A percentile compares a stretch with the other conserved stretches of the same genome.
These are phyloP conservation scores for Tanaodytes sp. DNA, from an alignment of 2,888 invertebrate species.

Conservation along the genomic window DNA sequence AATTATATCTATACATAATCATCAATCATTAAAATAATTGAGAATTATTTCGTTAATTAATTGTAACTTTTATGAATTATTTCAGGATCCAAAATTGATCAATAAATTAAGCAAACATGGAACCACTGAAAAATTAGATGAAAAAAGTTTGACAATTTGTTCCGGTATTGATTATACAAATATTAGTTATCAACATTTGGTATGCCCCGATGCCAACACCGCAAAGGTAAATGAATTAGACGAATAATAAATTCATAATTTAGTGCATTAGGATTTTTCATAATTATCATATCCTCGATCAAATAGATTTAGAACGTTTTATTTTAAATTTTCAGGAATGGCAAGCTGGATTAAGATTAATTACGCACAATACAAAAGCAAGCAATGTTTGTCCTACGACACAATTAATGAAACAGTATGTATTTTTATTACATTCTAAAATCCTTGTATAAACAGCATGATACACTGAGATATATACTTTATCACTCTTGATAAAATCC, in stretches of 20 bases:
- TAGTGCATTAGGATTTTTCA: too few species aligned
- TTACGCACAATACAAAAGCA: conserved; percentile 97
- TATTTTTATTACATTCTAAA: neutral
- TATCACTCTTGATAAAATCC: too few species aligned
- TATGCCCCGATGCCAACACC: conserved; percentile 76
- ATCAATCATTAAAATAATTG: too few species aligned
- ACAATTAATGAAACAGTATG: conserved; percentile 99
- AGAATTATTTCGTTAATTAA: too few species aligned
- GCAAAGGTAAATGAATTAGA: conserved; percentile 76
- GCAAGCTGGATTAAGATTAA: conserved; percentile 89
- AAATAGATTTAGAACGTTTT: too few species aligned
- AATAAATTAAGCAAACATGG: conserved; percentile 75
- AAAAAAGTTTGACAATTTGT: conserved; percentile 79
- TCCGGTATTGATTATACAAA: conserved; percentile 81
- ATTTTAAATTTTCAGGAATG: conserved; percentile 85
- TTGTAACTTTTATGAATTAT: too few species aligned
- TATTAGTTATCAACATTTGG: conserved; percentile 78
- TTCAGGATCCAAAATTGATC: conserved; percentile 74
- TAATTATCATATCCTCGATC: too few species aligned
- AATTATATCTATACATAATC: too few species aligned
- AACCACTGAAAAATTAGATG: conserved; percentile 74
- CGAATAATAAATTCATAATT: too few species aligned
- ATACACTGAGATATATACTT: too few species aligned
- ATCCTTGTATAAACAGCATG: neutral
- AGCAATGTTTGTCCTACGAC: conserved; percentile 96